Evolutionary conservation across 92 coral and sea anemone species (phyloP), one percentile per base, ranked within the genome.

Genomic region (Epizoanthus scotinus): DNA sequence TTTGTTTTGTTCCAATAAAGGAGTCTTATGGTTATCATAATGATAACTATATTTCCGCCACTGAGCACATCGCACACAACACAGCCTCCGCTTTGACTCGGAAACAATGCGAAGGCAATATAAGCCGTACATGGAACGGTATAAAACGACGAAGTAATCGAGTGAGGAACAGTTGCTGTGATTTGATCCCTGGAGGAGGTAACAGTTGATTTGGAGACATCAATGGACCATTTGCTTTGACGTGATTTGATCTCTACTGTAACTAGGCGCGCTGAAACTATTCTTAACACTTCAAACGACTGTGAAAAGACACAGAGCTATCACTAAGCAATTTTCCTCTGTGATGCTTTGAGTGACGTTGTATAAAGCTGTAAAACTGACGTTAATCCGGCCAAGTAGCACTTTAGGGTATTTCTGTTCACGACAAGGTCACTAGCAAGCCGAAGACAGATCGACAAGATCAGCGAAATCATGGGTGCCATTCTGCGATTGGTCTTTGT

Each of bases 41-140:
- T 71, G 78, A 71, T 71, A 71, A 71, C 78, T 25, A 71, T 53
- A 53, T 71, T 71, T 71, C 78, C 78, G 57, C 67, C n/a, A n/a
- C n/a, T n/a, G 53, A 74, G 80, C 52, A 36, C 80, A 57, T 74
- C 55, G 36, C 21, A 74, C 57, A 74, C 67, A 74, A 74, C 62
- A 57, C 80, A 8, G 55, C 55, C 64, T 61, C 80, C 80, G 80
- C 67, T 74, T 20, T 28, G n/a, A 74, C 66, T 74, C 80, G 80
- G 80, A 58, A 74, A 74, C 58, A 74, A 34, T 74, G 20, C 17
- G 78, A 31, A 72, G 40, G 44, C 78, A 72, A 58, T 36, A 74
- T 74, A 65, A 19, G 78, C 78, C 28, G 64, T 49, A 55, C n/a
- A n/a, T 64, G 64, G n/a, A 55, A 73, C 25, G 64, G 34, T 74